Percentiles rank a stretch among this genome's conserved stretches.
Conservation (phyloP, 2,113 vertebrate species). For the Chascanopsetta lugubris region DNA sequence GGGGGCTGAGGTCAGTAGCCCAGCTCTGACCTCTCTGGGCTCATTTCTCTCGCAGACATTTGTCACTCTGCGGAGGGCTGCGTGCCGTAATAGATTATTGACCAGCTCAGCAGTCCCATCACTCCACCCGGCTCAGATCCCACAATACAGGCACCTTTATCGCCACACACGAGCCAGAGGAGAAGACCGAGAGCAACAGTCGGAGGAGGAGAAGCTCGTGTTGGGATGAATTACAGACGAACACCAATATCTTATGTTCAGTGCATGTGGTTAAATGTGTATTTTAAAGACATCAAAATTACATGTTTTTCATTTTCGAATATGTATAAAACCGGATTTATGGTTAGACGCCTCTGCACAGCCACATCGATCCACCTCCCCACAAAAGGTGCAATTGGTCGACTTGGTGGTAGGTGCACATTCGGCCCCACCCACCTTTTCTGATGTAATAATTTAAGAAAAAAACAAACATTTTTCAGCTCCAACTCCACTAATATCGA, state of each 20-base stretch:
- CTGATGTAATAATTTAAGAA: too few relatives aligned
- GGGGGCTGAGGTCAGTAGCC: conserved; percentile 74
- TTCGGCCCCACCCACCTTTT: too few relatives aligned
- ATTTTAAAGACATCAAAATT: neutral
- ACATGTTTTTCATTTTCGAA: too few relatives aligned
- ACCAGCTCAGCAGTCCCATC: conserved; percentile 81
- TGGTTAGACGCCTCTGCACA: too few relatives aligned
- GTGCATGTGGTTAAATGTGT: conserved; percentile 2
- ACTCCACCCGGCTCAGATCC: conserved; percentile 62
- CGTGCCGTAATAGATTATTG: conserved; percentile 86
- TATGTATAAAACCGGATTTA: too few relatives aligned
- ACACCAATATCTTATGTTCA: neutral
- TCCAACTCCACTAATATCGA: too few relatives aligned
- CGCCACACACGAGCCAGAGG: conserved; percentile 49
- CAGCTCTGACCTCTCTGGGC: conserved; percentile 79
- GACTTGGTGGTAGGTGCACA: too few relatives aligned
- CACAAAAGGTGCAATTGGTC: too few relatives aligned
- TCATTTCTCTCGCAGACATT: conserved; percentile 84
- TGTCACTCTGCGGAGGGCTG: conserved; percentile 81
- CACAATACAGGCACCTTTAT: conserved; percentile 51
- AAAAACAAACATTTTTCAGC: too few relatives aligned
- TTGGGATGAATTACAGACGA: conserved; percentile 22
- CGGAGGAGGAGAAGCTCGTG: conserved; percentile 4
- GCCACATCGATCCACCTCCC: too few relatives aligned
- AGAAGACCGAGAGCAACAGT: conserved; percentile 27